A percentile compares a stretch with the other conserved stretches of the same genome.
Evolutionary conservation across 2,113 vertebrate genomes (phyloP).

Genomic region (Scomber scombrus): DNA sequence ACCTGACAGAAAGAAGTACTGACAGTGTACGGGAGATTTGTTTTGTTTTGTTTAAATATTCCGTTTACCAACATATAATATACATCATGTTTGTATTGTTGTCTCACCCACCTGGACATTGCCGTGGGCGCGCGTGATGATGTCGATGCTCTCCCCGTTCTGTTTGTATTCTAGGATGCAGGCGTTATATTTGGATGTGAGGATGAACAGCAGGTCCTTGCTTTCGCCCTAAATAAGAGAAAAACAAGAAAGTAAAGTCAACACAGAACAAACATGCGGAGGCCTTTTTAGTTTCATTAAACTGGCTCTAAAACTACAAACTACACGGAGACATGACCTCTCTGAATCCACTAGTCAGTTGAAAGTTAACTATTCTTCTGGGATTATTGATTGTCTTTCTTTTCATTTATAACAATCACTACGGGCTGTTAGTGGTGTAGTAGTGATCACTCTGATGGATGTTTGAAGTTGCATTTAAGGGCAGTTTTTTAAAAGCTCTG

Average conservation of each 20-base stretch:
- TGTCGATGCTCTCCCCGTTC: slow-evolving; percentile 96
- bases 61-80: background rate
- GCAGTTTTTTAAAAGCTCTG: slow-evolving; percentile 2
- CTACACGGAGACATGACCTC: too few relatives aligned
- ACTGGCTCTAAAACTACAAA: background rate
- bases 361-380: background rate
- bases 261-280: background rate
- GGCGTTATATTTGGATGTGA: slow-evolving; percentile 98
- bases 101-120: slow-evolving; percentile 92
- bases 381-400: background rate
- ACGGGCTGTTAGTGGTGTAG: too few relatives aligned
- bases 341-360: background rate
- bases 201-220: slow-evolving; percentile 96
- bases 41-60: too few relatives aligned
- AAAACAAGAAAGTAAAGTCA: background rate
- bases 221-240: slow-evolving; percentile 90
- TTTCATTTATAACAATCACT: background rate
- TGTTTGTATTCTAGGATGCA: slow-evolving; percentile 99
- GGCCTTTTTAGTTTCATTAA: background rate
- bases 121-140: slow-evolving; percentile 96
- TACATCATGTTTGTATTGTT: background rate
- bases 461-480: slow-evolving; percentile 4
- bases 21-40: too few relatives aligned
- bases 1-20: too few relatives aligned
- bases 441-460: background rate